phyloP scores from a whole-genome alignment of 1,140 invertebrate genomes.

The Wasmannia auropunctata region DNA sequence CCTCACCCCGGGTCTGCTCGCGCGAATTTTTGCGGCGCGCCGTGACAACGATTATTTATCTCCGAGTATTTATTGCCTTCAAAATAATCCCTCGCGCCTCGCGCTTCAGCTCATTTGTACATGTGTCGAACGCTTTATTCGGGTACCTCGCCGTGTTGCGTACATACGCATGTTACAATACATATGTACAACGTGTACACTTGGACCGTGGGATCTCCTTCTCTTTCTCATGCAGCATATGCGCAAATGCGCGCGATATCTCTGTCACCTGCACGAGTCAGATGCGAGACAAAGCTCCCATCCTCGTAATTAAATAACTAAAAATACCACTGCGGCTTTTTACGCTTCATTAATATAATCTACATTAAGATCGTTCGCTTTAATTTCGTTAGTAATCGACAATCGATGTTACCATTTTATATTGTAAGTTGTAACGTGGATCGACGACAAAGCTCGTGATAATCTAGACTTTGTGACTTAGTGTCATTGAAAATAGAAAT shows the following conservation, averaged over 20 bases:
- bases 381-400: no score
- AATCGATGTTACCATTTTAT: no score
- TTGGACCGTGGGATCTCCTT: conserved; percentile 1
- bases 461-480: no score
- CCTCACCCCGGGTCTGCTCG: conserved; percentile 24
- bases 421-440: no score
- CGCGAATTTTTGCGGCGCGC: conserved; percentile 29
- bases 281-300: background rate
- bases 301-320: no score
- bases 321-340: no score
- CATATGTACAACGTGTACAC: no score
- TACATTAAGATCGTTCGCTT: no score
- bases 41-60: conserved; percentile 58
- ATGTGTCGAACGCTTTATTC: conserved; percentile 39
- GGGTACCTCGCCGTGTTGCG: background rate
- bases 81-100: conserved; percentile 42
- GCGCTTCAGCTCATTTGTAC: conserved; percentile 39
- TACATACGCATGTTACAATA: background rate
- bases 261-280: background rate
- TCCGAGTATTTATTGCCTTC: conserved; percentile 53
- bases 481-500: background rate
- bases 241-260: background rate
- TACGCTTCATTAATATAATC: no score
- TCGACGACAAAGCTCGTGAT: no score
- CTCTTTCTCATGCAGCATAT: background rate